These are phyloP conservation scores for Ophioninae sp. DNA, from an alignment of 2,888 invertebrate genomes.

Conservation along the genomic window DNA sequence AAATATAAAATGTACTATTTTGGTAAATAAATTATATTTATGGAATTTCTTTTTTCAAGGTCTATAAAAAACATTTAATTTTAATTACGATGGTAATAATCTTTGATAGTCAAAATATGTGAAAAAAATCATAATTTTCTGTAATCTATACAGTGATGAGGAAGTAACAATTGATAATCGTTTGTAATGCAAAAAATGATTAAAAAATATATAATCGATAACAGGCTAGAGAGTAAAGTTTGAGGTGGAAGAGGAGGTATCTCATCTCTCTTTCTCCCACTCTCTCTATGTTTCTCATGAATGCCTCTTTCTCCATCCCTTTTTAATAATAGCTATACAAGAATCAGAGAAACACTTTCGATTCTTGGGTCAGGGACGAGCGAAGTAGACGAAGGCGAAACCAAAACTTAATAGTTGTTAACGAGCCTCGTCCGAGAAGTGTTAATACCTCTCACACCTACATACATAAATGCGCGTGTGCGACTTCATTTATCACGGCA, in stretches of 20 bases:
- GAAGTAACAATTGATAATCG: background rate
- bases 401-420: slow-evolving; percentile 51
- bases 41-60: no score
- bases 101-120: no score
- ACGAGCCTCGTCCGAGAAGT: slow-evolving; percentile 1
- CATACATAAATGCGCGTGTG: background rate
- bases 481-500: background rate
- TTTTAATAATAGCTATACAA: slow-evolving; percentile 50
- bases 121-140: background rate
- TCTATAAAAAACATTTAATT: no score
- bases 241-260: slow-evolving; percentile 30
- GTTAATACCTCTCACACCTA: background rate
- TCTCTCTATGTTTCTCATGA: background rate
- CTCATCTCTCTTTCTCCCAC: slow-evolving; percentile 33
- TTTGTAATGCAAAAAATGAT: background rate
- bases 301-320: slow-evolving; percentile 22
- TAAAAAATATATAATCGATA: slow-evolving; percentile 38
- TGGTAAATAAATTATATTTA: no score
- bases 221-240: slow-evolving; percentile 44
- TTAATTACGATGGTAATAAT: no score
- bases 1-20: no score
- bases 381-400: slow-evolving; percentile 66
- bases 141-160: background rate
- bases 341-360: slow-evolving; percentile 69
- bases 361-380: slow-evolving; percentile 72